Percentiles rank a stretch among this genome's conserved stretches.
phyloP scores from a whole-genome alignment of 1,140 invertebrate genomes.

The Philotrypesis tridentata region DNA sequence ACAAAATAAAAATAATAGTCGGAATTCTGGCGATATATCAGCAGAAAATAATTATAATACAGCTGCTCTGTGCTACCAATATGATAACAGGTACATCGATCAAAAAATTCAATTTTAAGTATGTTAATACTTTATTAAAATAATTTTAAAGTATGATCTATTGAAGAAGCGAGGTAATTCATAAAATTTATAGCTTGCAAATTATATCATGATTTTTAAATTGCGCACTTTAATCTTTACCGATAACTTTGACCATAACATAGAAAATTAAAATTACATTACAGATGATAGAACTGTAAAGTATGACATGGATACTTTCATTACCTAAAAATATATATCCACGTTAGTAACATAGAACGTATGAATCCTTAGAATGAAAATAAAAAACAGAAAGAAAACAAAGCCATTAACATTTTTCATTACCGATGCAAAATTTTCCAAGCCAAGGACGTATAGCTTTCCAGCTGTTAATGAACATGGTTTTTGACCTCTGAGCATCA shows the following conservation, averaged over 20 bases:
- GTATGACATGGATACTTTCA: slow-evolving; percentile 19
- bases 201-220: not conserved
- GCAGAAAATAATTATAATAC: too few relatives aligned
- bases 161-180: too few relatives aligned
- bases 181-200: not conserved
- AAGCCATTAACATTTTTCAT: not conserved
- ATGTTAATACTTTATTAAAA: too few relatives aligned
- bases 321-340: not conserved
- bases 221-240: not conserved
- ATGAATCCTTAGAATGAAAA: not conserved
- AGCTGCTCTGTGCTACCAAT: too few relatives aligned
- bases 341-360: not conserved
- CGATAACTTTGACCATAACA: not conserved
- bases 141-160: too few relatives aligned
- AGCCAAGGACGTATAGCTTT: slow-evolving; percentile 2
- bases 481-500: slow-evolving; percentile 16
- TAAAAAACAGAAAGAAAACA: not conserved
- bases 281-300: slow-evolving; percentile 16
- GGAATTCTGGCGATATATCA: too few relatives aligned
- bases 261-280: not conserved
- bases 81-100: not conserved
- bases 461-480: slow-evolving; percentile 1
- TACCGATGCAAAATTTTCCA: slow-evolving; percentile 17
- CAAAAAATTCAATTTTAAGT: not conserved
- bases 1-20: too few relatives aligned